Evolutionary conservation across 2,113 vertebrate species (phyloP).

Genomic region (Tragelaphus imberbis): DNA sequence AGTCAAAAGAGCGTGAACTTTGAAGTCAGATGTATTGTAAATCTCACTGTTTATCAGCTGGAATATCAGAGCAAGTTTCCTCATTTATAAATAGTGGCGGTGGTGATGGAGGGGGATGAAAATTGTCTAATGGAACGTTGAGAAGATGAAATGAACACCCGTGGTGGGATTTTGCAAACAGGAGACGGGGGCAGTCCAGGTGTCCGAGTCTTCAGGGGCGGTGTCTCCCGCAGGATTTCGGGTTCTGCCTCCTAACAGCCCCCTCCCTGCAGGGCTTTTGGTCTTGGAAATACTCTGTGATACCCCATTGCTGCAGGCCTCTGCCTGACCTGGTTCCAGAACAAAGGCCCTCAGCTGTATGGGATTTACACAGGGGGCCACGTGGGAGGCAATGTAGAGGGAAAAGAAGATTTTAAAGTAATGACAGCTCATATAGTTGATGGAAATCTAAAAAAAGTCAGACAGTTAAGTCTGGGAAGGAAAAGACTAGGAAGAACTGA

Average conservation of each 20-base stretch:
- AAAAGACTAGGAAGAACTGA: not conserved
- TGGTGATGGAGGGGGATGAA: not conserved
- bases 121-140: not conserved
- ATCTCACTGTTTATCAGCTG: not conserved
- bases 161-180: not conserved
- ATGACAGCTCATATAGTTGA: not conserved
- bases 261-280: not conserved
- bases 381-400: not conserved
- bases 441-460: not conserved
- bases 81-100: not conserved
- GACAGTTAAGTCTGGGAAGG: not conserved
- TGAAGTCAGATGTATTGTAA: not conserved
- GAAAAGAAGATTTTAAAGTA: not conserved
- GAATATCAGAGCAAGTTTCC: not conserved
- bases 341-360: not conserved
- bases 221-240: not conserved
- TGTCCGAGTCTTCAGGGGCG: fast-evolving
- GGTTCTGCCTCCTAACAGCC: not conserved
- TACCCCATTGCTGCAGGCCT: not conserved
- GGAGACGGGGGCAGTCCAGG: not conserved
- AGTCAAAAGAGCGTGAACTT: not conserved
- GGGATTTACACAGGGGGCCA: not conserved
- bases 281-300: not conserved
- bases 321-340: not conserved
- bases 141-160: not conserved